These are phyloP conservation scores for Microcebus murinus DNA, from an alignment of 2,113 vertebrate species.

Conservation along the genomic window DNA sequence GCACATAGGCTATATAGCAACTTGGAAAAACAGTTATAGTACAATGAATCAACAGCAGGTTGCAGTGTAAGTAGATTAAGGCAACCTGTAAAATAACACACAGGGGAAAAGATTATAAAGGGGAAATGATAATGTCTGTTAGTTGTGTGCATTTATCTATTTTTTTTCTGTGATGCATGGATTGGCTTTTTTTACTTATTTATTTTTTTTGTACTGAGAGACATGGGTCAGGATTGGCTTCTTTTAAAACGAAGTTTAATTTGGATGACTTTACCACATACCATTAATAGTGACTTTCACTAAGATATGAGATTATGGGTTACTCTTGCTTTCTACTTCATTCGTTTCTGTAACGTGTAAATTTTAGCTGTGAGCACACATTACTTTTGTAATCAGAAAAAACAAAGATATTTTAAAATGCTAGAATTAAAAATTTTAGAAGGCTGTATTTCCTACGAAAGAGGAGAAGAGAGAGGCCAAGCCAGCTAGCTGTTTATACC, in stretches of 20 bases:
- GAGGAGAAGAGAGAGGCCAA: background rate
- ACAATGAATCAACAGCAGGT: background rate
- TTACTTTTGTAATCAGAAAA: slow-evolving; percentile 41
- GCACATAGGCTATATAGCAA: background rate
- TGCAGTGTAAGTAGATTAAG: background rate
- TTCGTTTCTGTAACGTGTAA: slow-evolving; percentile 38
- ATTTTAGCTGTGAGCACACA: slow-evolving; percentile 25
- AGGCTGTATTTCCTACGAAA: background rate
- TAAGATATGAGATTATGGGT: background rate
- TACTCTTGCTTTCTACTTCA: slow-evolving; percentile 24
- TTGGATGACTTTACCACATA: background rate
- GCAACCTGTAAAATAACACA: background rate
- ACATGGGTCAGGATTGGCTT: background rate
- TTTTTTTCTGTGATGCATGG: background rate
- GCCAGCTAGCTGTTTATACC: background rate
- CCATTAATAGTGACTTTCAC: slow-evolving; percentile 28
- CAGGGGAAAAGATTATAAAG: background rate
- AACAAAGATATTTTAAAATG: slow-evolving; percentile 20
- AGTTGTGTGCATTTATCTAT: background rate
- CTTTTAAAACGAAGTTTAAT: background rate
- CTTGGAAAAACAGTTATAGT: background rate
- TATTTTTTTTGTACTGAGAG: too few relatives aligned
- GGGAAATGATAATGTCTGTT: background rate
- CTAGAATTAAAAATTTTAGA: slow-evolving; percentile 39
- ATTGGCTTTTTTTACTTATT: background rate